These are phyloP conservation scores for Dreissena rostriformis DNA, from an alignment of 1,140 invertebrate species.

Conservation along the genomic window DNA sequence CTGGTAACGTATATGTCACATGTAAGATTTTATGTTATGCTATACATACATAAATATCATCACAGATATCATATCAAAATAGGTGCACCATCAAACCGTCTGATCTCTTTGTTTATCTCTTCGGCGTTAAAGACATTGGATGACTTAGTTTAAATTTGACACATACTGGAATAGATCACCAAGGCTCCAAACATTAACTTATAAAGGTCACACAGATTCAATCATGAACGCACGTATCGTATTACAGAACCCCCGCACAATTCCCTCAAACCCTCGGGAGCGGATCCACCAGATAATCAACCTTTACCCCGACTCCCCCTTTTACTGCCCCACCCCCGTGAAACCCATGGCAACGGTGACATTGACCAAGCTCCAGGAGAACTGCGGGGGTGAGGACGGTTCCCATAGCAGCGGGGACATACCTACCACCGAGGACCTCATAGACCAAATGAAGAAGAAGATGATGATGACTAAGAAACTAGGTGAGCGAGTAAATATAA, in stretches of 20 bases:
- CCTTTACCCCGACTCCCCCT: slow-evolving; percentile 93
- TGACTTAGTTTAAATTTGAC: too few species aligned
- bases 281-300: slow-evolving; percentile 94
- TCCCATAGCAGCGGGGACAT: slow-evolving; percentile 63
- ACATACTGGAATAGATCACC: too few species aligned
- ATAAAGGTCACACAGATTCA: too few species aligned
- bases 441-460: slow-evolving; percentile 77
- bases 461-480: slow-evolving; percentile 78
- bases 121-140: too few species aligned
- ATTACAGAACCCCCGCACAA: slow-evolving; percentile 35
- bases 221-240: too few species aligned
- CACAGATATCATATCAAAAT: too few species aligned
- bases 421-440: slow-evolving; percentile 70
- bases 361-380: slow-evolving; percentile 71
- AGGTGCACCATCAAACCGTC: too few species aligned
- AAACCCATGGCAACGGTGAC: slow-evolving; percentile 88
- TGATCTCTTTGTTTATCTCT: too few species aligned
- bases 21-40: too few species aligned
- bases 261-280: slow-evolving; percentile 89
- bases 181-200: too few species aligned
- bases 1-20: too few species aligned
- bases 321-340: slow-evolving; percentile 93
- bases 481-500: slow-evolving; percentile 55
- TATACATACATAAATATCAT: too few species aligned
- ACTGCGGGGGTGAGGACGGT: slow-evolving; percentile 63